Conservation (phyloP, 2,888 invertebrate genomes). For the Rhagium mordax region DNA sequence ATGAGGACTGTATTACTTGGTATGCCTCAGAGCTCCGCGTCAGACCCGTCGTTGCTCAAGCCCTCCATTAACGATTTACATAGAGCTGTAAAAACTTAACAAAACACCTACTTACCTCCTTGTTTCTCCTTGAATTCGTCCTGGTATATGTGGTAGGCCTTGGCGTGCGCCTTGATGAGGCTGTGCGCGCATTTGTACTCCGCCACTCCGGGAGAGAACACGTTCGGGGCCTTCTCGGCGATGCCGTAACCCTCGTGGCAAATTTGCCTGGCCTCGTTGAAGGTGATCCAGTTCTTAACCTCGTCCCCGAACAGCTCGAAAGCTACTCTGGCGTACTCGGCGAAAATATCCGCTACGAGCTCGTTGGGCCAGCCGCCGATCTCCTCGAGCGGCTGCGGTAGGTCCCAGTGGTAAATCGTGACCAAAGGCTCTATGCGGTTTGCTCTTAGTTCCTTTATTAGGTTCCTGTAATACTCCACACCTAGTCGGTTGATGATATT, state of each 20-base stretch:
- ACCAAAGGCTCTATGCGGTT: conserved; percentile 73
- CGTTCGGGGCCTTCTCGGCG: conserved; percentile 70
- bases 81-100: not conserved
- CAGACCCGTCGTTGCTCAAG: too few species aligned
- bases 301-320: conserved; percentile 62
- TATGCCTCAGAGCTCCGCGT: too few species aligned
- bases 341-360: conserved; percentile 64
- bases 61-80: too few species aligned
- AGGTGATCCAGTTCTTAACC: conserved; percentile 72
- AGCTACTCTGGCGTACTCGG: conserved; percentile 74
- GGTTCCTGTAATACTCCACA: conserved; percentile 68
- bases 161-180: conserved; percentile 77
- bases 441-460: conserved; percentile 67
- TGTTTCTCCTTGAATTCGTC: conserved; percentile 73
- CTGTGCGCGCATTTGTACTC: conserved; percentile 77
- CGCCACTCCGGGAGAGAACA: conserved; percentile 71
- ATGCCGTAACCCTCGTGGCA: conserved; percentile 64
- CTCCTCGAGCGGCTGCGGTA: conserved; percentile 71
- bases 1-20: too few species aligned
- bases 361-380: conserved; percentile 45
- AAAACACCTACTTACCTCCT: too few species aligned
- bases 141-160: conserved; percentile 75
- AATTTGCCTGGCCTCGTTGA: conserved; percentile 71
- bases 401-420: conserved; percentile 74
- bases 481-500: conserved; percentile 79